Evolutionary conservation across 2,888 invertebrate genomes (phyloP).

Genomic region (Acanthosoma haemorrhoidale): DNA sequence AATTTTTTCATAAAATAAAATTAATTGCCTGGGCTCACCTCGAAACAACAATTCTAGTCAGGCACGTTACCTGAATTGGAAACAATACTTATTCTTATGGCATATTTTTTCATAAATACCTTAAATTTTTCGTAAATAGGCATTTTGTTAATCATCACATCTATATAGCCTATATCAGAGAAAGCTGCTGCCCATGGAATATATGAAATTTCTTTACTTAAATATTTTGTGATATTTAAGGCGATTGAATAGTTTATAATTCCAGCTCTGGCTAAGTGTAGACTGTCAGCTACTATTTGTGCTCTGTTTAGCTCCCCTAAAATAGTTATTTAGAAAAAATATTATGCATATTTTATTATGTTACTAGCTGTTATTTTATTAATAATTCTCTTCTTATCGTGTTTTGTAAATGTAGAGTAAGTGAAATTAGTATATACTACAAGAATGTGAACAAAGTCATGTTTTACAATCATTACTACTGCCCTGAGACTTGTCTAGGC

Average conservation of each 20-base stretch:
- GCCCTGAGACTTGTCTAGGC: no score
- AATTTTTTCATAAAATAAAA: no score
- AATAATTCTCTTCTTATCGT: no score
- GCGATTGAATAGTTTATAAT: slow-evolving; percentile 65
- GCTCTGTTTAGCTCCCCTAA: slow-evolving; percentile 41
- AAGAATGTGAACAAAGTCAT: no score
- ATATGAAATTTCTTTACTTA: slow-evolving; percentile 73
- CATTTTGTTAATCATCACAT: slow-evolving; percentile 72
- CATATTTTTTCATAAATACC: slow-evolving; percentile 48
- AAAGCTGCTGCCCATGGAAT: slow-evolving; percentile 84
- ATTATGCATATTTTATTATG: not conserved
- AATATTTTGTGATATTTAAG: slow-evolving; percentile 72
- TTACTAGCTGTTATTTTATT: not conserved
- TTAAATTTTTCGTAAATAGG: slow-evolving; percentile 61
- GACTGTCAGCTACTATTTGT: slow-evolving; percentile 81
- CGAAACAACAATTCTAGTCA: not conserved
- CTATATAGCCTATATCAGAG: slow-evolving; percentile 67
- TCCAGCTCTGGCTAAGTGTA: slow-evolving; percentile 72
- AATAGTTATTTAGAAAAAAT: not conserved
- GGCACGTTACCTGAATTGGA: not conserved
- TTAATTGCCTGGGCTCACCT: no score
- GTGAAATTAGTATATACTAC: no score
- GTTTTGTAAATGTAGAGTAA: no score
- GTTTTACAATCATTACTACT: no score
- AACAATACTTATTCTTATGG: not conserved